A percentile compares a stretch with the other conserved stretches of the same genome.
phyloP scores from a whole-genome alignment of 2,888 invertebrate species.

The Gryllus longicercus region DNA sequence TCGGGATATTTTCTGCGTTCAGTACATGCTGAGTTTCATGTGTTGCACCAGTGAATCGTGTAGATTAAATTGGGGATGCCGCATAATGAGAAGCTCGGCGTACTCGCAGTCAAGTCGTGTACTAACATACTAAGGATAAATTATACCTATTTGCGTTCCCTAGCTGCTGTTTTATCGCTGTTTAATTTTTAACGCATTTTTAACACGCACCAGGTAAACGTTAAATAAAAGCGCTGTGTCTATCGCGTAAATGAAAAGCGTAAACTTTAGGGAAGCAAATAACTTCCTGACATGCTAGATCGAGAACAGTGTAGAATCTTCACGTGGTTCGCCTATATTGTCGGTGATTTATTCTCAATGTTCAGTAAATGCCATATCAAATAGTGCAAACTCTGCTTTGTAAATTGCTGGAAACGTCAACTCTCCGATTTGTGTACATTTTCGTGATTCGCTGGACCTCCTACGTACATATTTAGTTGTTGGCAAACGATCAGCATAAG shows the following conservation, averaged over 20 bases:
- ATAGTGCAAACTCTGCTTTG: too few species aligned
- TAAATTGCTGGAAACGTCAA: too few species aligned
- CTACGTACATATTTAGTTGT: too few species aligned
- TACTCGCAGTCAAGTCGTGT: background rate
- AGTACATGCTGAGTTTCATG: background rate
- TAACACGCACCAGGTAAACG: background rate
- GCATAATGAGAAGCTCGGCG: background rate
- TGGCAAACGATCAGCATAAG: too few species aligned
- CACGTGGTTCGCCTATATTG: background rate
- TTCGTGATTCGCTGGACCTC: too few species aligned
- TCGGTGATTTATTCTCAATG: too few species aligned
- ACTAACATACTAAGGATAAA: background rate
- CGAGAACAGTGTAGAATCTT: background rate
- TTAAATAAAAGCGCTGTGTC: background rate
- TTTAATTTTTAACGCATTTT: background rate
- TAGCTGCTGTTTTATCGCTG: background rate
- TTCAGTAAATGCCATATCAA: too few species aligned
- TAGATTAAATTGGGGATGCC: background rate
- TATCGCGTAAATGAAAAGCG: background rate
- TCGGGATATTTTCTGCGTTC: too few species aligned
- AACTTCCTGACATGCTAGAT: background rate
- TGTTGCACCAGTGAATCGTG: background rate
- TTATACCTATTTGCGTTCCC: background rate
- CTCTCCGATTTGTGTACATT: too few species aligned
- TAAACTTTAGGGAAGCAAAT: constrained; percentile 4